These are phyloP conservation scores for Callipepla californica DNA, from an alignment of 2,113 vertebrate species.

Conservation along the genomic window DNA sequence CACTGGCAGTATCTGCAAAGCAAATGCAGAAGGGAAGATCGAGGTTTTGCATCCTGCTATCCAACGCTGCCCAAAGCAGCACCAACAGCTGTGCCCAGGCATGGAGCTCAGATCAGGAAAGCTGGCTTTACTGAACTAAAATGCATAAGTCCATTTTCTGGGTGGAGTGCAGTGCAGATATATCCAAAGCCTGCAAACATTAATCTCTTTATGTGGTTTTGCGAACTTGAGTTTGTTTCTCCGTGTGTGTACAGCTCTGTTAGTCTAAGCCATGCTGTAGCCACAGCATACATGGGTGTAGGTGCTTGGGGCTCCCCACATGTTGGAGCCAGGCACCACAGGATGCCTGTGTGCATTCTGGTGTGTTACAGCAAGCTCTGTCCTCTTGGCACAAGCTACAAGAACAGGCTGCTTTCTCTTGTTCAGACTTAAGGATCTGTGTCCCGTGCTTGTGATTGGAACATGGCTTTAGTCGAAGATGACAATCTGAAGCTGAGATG, in stretches of 20 bases:
- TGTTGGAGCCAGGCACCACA: not conserved
- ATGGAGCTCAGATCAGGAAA: not conserved
- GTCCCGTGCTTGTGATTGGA: not conserved
- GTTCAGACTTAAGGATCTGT: not conserved
- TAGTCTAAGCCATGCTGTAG: not conserved
- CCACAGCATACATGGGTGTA: not conserved
- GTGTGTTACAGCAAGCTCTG: not conserved
- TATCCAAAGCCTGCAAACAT: not conserved
- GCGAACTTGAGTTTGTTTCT: slow-evolving; percentile 40
- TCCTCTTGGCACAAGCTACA: not conserved
- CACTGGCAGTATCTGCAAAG: not conserved
- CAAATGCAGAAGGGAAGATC: not conserved
- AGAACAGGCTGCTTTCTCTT: not conserved
- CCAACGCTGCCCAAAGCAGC: not conserved
- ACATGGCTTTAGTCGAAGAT: not conserved
- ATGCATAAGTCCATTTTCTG: not conserved
- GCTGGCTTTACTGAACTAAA: not conserved
- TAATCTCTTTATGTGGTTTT: slow-evolving; percentile 37
- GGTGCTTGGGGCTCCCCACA: not conserved
- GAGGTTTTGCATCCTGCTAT: not conserved
- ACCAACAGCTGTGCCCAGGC: not conserved
- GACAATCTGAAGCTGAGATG: not conserved
- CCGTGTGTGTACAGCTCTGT: slow-evolving; percentile 19
- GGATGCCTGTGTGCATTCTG: not conserved
- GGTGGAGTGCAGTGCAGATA: not conserved